Evolutionary conservation across 2,113 vertebrate species (phyloP).

Genomic region (Crypturellus undulatus): DNA sequence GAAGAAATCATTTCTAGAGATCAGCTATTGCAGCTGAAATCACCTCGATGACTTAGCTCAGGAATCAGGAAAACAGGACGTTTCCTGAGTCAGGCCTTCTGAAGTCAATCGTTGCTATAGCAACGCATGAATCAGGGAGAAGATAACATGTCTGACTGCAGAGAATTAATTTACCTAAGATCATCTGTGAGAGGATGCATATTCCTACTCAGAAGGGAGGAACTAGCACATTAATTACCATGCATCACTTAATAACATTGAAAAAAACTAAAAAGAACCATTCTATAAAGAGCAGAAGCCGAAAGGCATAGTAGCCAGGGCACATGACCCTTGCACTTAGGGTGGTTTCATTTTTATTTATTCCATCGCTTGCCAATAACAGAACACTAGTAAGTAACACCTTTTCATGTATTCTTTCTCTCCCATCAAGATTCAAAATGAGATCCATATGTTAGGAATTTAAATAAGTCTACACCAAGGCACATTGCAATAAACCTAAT

Average conservation of each 20-base stretch:
- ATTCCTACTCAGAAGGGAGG: neutral
- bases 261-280: neutral
- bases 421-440: slow-evolving; percentile 26
- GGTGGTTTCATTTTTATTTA: slow-evolving; percentile 30
- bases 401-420: slow-evolving; percentile 1
- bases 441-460: slow-evolving; percentile 36
- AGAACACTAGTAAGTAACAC: slow-evolving; percentile 11
- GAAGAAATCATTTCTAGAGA: neutral
- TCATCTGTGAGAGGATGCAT: slow-evolving; percentile 27
- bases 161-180: slow-evolving; percentile 62
- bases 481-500: slow-evolving; percentile 38
- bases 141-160: slow-evolving; percentile 55
- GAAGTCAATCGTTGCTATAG: slow-evolving; percentile 73
- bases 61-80: slow-evolving; percentile 45
- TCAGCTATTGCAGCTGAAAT: neutral
- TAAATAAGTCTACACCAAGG: slow-evolving; percentile 41
- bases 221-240: slow-evolving; percentile 42
- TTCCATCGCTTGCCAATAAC: slow-evolving; percentile 32
- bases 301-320: neutral
- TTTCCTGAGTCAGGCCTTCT: slow-evolving; percentile 62
- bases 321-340: neutral
- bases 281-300: neutral
- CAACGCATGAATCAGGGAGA: slow-evolving; percentile 53
- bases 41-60: neutral
- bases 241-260: neutral